Base-by-base conservation (phyloP, 1,140 invertebrate species). In the Dysdera silvatica region DNA sequence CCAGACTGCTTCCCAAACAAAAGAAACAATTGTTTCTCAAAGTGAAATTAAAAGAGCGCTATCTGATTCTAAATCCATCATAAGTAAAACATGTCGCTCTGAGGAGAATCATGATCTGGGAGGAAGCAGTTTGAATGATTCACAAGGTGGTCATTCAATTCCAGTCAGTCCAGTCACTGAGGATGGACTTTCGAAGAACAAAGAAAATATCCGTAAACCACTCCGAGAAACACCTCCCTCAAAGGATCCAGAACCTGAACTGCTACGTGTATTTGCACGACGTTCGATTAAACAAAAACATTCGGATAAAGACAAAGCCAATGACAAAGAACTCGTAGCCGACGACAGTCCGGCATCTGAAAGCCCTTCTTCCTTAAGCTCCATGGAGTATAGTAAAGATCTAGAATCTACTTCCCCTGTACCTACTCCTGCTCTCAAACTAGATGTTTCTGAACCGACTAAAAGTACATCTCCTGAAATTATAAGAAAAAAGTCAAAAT, bases 231-330 rank as follows among this genome's bases (percentile, higher is more conserved):
- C 10, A 12, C 51, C 37, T 47, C 18, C 41, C 7, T 54, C 49
- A 41, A 83, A 85, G 55, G 83, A 85, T 48, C 61, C 61, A 43
- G 84, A 86, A 73, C 85, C 85, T 0, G 87, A 88, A 72, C 72
- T 88, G 26, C 83, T 88, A 80, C 87, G 87, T 77, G 87, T 88
- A 0, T 88, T 88, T 72, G 86, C 86, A 0, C 75, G 87, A 37
- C 75, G 86, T 56, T 88, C 87, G 3, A 75, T 88, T 0, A 88
- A 88, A 75, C 4, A 86, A 85, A 75, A 85, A 87, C 68, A 74
- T 72, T 7, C 84, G 86, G 66, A 80, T 78, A n/a, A 81, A 82
- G 52, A 74, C 77, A 28, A 70, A 48, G 82, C 26, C 4, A 40
- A 53, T 31, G 63, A 65, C 29, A 76, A 49, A 67, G 68, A 62